These are phyloP conservation scores for Grallaria varia DNA, from an alignment of 2,113 vertebrate species.

Conservation along the genomic window DNA sequence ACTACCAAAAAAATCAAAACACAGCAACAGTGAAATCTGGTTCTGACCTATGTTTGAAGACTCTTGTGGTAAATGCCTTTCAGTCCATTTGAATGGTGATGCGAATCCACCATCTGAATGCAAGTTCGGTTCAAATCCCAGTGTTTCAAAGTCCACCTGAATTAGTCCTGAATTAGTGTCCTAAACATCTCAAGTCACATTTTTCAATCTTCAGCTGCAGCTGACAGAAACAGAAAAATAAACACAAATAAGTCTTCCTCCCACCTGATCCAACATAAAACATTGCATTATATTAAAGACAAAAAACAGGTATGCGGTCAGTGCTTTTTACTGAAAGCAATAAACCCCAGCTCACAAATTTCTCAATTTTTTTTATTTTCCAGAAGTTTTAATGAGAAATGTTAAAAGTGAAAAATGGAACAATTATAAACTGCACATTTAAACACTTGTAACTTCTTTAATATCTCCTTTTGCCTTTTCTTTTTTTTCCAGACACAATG, in stretches of 20 bases:
- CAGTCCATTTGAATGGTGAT: background rate
- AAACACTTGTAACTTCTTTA: background rate
- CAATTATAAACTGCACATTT: background rate
- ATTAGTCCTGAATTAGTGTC: slow-evolving; percentile 45
- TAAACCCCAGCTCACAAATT: background rate
- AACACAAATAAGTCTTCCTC: background rate
- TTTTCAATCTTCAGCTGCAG: background rate
- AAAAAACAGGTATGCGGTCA: background rate
- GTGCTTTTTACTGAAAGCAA: background rate
- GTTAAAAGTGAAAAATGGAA: background rate
- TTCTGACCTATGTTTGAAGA: slow-evolving; percentile 27
- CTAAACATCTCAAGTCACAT: slow-evolving; percentile 12
- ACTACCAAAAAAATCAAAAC: background rate
- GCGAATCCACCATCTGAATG: background rate
- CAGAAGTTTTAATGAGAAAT: background rate
- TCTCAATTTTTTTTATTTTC: background rate
- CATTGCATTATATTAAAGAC: background rate
- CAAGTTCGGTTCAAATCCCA: slow-evolving; percentile 6
- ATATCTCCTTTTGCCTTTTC: background rate
- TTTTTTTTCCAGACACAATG: background rate
- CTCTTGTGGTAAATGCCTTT: slow-evolving; percentile 11
- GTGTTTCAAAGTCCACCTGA: slow-evolving; percentile 57
- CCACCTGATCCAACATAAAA: background rate
- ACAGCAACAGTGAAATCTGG: background rate
- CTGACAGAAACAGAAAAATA: background rate